Conservation (phyloP, 2,888 invertebrate genomes). For the Harmothoe impar region DNA sequence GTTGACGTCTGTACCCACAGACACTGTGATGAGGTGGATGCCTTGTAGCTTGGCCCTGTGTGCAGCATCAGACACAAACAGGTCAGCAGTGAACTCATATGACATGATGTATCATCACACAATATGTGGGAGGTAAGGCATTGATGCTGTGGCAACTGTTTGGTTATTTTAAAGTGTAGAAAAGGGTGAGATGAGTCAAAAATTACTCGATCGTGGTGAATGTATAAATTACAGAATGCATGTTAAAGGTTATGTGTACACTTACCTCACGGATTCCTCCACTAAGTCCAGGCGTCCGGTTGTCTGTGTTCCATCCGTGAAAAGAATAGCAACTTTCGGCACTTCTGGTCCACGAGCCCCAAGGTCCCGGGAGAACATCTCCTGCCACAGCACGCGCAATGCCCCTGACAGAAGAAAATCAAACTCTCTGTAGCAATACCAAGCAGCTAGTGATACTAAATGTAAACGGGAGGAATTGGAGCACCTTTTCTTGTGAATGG, state of each 20-base stretch:
- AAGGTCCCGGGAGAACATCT: conserved; percentile 35
- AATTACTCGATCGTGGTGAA: no score
- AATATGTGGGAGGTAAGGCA: no score
- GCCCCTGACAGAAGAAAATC: conserved; percentile 50
- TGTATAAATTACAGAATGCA: neutral
- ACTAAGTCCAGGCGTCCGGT: neutral
- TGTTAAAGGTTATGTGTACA: neutral
- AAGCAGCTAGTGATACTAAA: neutral
- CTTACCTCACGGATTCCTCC: conserved; percentile 62
- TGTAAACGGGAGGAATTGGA: no score
- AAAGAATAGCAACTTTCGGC: conserved; percentile 30
- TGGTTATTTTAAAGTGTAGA: no score
- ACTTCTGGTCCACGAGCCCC: neutral
- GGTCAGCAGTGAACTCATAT: neutral
- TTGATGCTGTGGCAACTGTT: no score
- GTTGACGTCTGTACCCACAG: conserved; percentile 64
- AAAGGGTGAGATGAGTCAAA: no score
- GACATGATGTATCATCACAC: neutral
- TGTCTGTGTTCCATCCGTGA: conserved; percentile 56
- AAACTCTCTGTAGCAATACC: neutral
- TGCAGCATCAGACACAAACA: no score
- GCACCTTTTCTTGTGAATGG: no score
- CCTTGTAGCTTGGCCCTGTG: conserved; percentile 55
- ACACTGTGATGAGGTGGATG: conserved; percentile 64
- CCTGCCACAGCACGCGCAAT: conserved; percentile 34